Conservation (phyloP, 2,797 vertebrate species). For the Schizothorax lantsangensis region DNA sequence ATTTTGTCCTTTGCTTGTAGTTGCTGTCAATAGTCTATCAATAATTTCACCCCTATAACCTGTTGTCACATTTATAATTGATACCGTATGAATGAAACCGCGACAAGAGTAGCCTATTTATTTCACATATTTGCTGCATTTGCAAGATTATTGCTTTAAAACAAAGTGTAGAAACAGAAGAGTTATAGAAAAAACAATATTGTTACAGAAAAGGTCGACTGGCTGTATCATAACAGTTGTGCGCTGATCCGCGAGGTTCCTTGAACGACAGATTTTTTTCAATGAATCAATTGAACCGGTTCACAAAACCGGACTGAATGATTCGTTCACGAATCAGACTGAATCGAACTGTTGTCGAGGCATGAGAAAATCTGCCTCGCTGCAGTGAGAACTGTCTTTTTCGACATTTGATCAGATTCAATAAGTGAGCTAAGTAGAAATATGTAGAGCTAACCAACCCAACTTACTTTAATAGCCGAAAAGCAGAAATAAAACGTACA, state of each 20-base stretch:
- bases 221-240: neutral
- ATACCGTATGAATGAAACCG: neutral
- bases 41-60: neutral
- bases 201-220: neutral
- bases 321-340: neutral
- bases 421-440: neutral
- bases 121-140: neutral
- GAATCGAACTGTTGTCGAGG: neutral
- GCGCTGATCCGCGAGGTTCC: neutral
- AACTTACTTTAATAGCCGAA: neutral
- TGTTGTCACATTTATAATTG: constrained; percentile 39
- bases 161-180: neutral
- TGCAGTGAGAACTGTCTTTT: neutral
- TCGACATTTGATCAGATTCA: neutral
- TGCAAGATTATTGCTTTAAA: neutral
- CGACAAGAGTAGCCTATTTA: neutral
- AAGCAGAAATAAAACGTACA: neutral
- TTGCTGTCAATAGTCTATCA: neutral
- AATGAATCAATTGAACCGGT: neutral
- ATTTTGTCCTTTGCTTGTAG: neutral
- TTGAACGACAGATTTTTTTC: neutral
- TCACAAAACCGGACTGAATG: neutral
- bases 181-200: neutral
- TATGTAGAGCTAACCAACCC: neutral
- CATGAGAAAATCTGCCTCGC: neutral